Base-by-base conservation (phyloP, 30 jellyfish, hydroid and myxozoan species). In the Hydractinia symbiolongicarpus region DNA sequence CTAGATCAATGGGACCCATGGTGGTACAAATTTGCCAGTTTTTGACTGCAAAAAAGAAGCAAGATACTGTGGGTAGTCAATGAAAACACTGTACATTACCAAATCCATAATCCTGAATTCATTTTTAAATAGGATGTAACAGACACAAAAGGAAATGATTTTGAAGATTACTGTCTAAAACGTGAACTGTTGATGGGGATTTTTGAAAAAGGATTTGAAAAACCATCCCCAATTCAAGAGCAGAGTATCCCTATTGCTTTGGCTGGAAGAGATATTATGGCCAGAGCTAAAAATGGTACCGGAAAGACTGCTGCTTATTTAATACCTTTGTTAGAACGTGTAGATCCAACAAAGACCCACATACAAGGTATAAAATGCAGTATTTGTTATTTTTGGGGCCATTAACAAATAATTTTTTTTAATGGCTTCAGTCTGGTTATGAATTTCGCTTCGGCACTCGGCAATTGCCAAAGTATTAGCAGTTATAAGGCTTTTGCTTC, bases 151-250 rank as follows among this genome's bases (percentile, higher is more conserved):
- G 98, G 98, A 44, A 92, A 86, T 86, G 96, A 83, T 4, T 91
- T 91, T 91, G 96, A 87, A 66, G 96, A 87, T 69, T 91, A 86
- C 62, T 86, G 96, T 72, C 77, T 91, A 61, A 86, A 91, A 79
- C 64, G 96, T 66, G 98, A 91, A 66, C 86, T 91, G 17, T 67
- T 91, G 64, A 91, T 86, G 96, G 98, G 98, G 49, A 91, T 91
- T 30, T 86, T 86, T 91, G 98, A 87, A 67, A 91, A 91, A 75
- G 96, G 96, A 4, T 91, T 53, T 83, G 96, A 91, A 69, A 87
- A 84, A 67, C 98, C 98, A 54, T 86, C 98, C 50, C 98, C 98
- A 54, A 87, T 91, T 70, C 98, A 91, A 79, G 98, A 91, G 66
- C 96, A 91, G 74, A 86, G 96, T 68, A 91, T 91, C 51, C 98